Base-by-base conservation (phyloP, 2,888 invertebrate species). In the Automeris io region DNA sequence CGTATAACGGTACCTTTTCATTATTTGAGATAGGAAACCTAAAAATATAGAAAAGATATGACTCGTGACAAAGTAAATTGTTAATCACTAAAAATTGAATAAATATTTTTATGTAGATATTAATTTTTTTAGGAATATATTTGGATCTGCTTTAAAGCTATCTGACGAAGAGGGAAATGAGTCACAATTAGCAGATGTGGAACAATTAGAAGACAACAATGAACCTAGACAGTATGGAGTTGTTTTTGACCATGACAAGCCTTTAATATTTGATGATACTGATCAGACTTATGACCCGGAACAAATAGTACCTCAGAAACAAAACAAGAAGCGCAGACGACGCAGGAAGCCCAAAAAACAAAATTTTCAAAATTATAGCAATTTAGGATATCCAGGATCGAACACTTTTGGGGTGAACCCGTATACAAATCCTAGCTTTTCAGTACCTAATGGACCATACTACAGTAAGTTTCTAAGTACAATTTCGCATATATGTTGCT, bases 261-360 rank as follows among this genome's bases (percentile, higher is more conserved):
- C 39, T 1, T 36, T 61, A 4, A 57, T 49, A 43, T 66, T 62
- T 40, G 52, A 66, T 44, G 56, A 57, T 9, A 12, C 21, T 16
- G 22, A 32, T 8, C 18, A 35, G 8, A 11, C 7, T n/a, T 5
- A 7, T 7, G 32, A 23, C 1, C n/a, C 7, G 1, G 9, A 5
- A 23, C 19, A 18, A n/a, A 22, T 12, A 11, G 37, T 42, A 29
- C n/a, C n/a, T 3, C 29, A 16, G 33, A 16, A 42, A 4, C 11
- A 57, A 33, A 62, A 63, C 24, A 68, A 57, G 33, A 73, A 56
- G 41, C 61, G 61, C 24, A 60, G 57, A 29, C 61, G 64, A 22
- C 60, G 70, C 32, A 56, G 63, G 22, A 67, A 51, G 40, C 61
- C 58, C 1, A 60, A 53, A 19, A 50, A 51, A 31, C 45, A 18